Evolutionary conservation across 2,797 vertebrate species (phyloP), one percentile per base, ranked within the genome.

Genomic region (Lophura swinhoii): DNA sequence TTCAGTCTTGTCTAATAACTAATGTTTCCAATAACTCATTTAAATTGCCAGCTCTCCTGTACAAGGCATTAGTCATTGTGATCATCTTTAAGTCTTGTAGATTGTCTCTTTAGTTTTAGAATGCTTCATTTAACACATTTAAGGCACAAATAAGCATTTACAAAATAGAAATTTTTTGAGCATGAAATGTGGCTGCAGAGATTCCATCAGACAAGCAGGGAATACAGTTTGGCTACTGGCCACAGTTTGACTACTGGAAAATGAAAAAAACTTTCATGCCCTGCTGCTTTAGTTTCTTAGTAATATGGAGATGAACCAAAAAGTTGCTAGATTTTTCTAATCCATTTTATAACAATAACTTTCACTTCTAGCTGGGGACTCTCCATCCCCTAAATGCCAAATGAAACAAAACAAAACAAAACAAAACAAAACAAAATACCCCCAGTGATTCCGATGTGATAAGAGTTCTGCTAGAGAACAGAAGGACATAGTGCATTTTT

Each of bases 131-230:
- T 94, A 93, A 26, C 56, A 49, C 48, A 82, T 93, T 90, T 69
- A 93, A 95, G 63, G 31, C 78, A 63, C 51, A 95, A 95, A 93
- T 26, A 94, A 93, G 48, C 84, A 89, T 95, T 95, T 89, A 59
- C 46, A 83, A 94, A 91, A 71, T 77, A 91, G 91, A 94, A 95
- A 66, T 44, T 83, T 91, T 95, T 96, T 88, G 90, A 87, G 84
- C 75, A 46, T 85, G 82, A 89, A 95, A 95, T 92, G 67, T 73
- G 70, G 46, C 87, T 95, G 59, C 46, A 91, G 82, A 87, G 66
- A 89, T 91, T 93, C 82, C 35, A 74, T 91, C 82, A 70, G 41
- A 91, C 51, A 87, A 84, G 69, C 75, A 46, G 15, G 84, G 29
- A 62, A 91, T 95, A 84, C 88, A 96, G 93, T 58, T 58, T 58